Evolutionary conservation across 64 coral and sea anemone species (phyloP).

Genomic region (Montipora sp.): DNA sequence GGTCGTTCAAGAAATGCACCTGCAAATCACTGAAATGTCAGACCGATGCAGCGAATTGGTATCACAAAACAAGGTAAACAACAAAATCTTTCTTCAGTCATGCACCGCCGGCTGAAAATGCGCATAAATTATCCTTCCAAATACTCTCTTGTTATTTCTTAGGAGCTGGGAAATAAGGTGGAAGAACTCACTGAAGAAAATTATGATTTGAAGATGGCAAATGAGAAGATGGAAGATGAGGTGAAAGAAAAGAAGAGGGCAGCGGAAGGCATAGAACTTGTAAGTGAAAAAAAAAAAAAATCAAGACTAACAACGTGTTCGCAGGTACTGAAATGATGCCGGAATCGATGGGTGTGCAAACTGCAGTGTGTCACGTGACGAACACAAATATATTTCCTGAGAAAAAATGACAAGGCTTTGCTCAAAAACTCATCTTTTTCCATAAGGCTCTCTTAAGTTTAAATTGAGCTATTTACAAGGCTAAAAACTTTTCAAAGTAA

Average conservation of each 20-base stretch:
- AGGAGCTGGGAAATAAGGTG: constrained; percentile 72
- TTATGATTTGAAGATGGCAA: constrained; percentile 42
- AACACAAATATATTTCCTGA: too few relatives aligned
- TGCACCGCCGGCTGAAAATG: neutral
- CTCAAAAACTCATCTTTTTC: too few relatives aligned
- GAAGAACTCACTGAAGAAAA: constrained; percentile 77
- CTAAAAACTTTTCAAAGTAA: too few relatives aligned
- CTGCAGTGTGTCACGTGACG: too few relatives aligned
- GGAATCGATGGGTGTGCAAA: too few relatives aligned
- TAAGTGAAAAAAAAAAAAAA: neutral
- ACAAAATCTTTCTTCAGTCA: neutral
- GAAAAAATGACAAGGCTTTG: too few relatives aligned
- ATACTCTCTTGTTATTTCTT: neutral
- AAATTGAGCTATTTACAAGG: too few relatives aligned
- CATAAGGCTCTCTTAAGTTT: too few relatives aligned
- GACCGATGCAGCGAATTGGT: constrained; percentile 39
- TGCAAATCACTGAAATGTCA: constrained; percentile 40
- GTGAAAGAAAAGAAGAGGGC: constrained; percentile 80
- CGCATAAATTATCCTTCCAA: neutral
- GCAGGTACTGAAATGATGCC: too few relatives aligned
- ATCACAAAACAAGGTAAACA: constrained; percentile 20
- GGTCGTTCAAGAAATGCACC: constrained; percentile 61
- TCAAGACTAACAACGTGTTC: neutral
- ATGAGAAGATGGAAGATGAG: constrained; percentile 87
- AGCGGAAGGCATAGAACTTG: constrained; percentile 84